A percentile compares a stretch with the other conserved stretches of the same genome.
Evolutionary conservation across 2,797 vertebrate species (phyloP).

Genomic region (Clarias pachynema): DNA sequence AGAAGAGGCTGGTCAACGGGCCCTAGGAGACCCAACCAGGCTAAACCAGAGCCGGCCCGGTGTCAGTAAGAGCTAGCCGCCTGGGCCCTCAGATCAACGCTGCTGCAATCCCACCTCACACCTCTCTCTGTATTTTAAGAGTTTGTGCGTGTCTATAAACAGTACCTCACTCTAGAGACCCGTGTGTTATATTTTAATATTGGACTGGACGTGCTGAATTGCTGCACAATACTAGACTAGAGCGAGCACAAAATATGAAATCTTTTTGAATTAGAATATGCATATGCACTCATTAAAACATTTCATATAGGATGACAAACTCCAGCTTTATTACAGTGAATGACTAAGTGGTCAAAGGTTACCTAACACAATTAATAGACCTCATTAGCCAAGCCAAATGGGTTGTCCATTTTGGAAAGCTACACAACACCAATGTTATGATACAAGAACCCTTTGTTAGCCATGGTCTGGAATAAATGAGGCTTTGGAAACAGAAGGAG

Average conservation of each 20-base stretch:
- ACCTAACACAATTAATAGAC: conserved; percentile 46
- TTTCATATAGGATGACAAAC: not conserved
- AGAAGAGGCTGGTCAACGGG: conserved; percentile 90
- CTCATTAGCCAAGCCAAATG: conserved; percentile 50
- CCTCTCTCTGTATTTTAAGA: conserved; percentile 34
- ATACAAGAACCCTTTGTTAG: conserved; percentile 58
- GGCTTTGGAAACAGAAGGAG: conserved; percentile 65
- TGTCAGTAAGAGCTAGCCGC: conserved; percentile 68
- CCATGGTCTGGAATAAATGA: conserved; percentile 49
- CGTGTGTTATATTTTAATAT: conserved; percentile 41
- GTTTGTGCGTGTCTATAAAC: conserved; percentile 47
- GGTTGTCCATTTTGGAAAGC: conserved; percentile 50
- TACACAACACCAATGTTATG: conserved; percentile 41
- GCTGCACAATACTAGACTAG: conserved; percentile 1
- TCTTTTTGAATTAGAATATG: not conserved
- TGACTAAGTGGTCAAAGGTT: conserved; percentile 26
- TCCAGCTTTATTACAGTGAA: not conserved
- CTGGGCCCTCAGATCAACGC: conserved; percentile 64
- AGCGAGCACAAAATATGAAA: not conserved
- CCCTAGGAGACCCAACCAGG: conserved; percentile 84
- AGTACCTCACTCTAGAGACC: conserved; percentile 50
- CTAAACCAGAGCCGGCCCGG: conserved; percentile 81
- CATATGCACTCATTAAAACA: not conserved
- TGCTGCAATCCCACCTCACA: conserved; percentile 55
- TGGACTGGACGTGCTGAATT: conserved; percentile 14